Evolutionary conservation across 2,113 vertebrate species (phyloP), one percentile per base, ranked within the genome.

Genomic region (Antennarius striatus): DNA sequence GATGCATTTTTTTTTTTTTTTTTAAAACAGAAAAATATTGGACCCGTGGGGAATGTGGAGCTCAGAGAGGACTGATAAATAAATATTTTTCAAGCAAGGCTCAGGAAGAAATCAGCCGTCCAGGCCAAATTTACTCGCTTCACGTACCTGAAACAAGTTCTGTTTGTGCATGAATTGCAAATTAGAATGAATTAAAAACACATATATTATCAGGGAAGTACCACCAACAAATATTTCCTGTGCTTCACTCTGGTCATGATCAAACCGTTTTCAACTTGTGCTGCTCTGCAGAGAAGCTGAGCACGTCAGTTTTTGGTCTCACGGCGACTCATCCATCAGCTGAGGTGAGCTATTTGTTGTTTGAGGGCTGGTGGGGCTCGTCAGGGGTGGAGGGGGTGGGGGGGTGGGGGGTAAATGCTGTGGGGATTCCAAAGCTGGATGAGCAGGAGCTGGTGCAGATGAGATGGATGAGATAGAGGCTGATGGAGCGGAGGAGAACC

Each of bases 381-480:
- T 54, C 40, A 45, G 56, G 66, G 39, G 40, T 4, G 51, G 67
- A 56, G 75, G 56, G 48, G 69, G 54, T 71, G 59, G 22, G 48
- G 4, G n/a, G 22, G 48, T 3, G n/a, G 9, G 28, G 71, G 59
- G 63, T 46, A 61, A 62, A 73, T 70, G 63, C 56, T 79, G 68
- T 59, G 68, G 49, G 72, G 75, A 89, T 85, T 84, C 81, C 70
- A 73, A 56, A 68, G 77, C 78, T 83, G 57, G 47, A 78, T 51
- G 58, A 68, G 60, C 50, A 67, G 48, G 67, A 53, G 42, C 65
- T 63, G 49, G 42, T 55, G 66, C 79, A 88, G 86, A 90, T 75
- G 75, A 86, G 78, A 90, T 76, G 42, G 79, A 88, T 86, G 75
- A 75, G 81, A 88, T 82, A 66, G 81, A 75, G 61, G 57, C 49